Conservation (phyloP, 2,113 vertebrate species). For the Heteronetta atricapilla region DNA sequence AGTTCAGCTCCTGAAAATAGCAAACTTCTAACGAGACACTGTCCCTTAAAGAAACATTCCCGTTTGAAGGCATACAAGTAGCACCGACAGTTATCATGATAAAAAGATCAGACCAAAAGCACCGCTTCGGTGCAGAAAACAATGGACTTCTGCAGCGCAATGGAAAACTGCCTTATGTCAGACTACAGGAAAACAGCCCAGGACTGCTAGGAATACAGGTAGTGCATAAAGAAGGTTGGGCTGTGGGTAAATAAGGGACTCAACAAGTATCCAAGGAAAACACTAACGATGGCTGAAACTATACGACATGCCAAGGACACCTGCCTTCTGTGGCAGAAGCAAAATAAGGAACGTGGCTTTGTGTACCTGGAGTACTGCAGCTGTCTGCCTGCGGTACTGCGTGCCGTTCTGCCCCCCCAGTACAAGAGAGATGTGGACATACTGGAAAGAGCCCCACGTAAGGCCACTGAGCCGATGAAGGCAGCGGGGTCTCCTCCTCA, state of each 20-base stretch:
- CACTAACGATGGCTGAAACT: neutral
- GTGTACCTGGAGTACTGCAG: neutral
- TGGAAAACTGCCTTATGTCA: neutral
- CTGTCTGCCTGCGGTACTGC: neutral
- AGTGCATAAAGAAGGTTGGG: neutral
- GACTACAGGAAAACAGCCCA: neutral
- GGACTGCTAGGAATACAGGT: neutral
- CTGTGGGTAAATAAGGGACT: neutral
- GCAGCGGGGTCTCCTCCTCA: too few species aligned
- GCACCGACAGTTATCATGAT: neutral
- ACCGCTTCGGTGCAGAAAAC: neutral
- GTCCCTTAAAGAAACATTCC: neutral
- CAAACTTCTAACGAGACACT: neutral
- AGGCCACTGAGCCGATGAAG: neutral
- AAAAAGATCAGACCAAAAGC: neutral
- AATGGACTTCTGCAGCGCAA: neutral
- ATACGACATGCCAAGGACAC: neutral
- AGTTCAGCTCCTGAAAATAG: neutral
- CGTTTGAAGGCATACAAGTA: neutral
- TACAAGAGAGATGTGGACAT: neutral
- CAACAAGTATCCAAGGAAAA: neutral
- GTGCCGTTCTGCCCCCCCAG: neutral
- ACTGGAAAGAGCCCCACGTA: neutral
- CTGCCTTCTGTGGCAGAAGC: neutral
- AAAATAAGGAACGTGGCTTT: neutral